Percentiles rank a stretch among this genome's conserved stretches.
These are phyloP conservation scores for Percopsis transmontana DNA, from an alignment of 2,113 vertebrate genomes.

Conservation along the genomic window DNA sequence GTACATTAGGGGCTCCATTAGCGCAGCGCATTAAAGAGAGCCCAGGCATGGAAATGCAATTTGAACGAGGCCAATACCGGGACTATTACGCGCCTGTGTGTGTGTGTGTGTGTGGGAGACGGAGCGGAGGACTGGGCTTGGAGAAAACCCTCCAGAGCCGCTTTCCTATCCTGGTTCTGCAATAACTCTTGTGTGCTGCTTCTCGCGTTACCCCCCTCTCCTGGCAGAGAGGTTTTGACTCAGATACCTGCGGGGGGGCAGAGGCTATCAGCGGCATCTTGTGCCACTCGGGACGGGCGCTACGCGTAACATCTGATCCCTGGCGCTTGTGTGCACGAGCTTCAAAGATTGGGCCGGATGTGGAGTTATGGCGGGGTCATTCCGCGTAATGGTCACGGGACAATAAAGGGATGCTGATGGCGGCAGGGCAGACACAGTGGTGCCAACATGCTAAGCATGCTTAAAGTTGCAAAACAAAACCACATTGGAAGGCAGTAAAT, in stretches of 20 bases:
- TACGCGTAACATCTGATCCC: no score
- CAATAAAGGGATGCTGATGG: slow-evolving; percentile 68
- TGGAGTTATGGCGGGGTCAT: slow-evolving; percentile 26
- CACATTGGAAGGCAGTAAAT: slow-evolving; percentile 67
- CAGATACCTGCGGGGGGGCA: not conserved
- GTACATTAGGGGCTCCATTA: slow-evolving; percentile 71
- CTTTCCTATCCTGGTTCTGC: no score
- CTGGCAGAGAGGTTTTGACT: not conserved
- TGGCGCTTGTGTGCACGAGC: not conserved
- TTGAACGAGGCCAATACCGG: slow-evolving; percentile 46
- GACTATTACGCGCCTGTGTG: not conserved
- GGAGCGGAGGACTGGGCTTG: no score
- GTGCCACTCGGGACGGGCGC: no score
- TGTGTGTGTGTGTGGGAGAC: not conserved
- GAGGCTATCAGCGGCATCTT: no score
- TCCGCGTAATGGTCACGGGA: slow-evolving; percentile 55
- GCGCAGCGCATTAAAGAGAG: slow-evolving; percentile 56
- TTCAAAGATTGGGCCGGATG: slow-evolving; percentile 36
- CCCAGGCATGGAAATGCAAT: slow-evolving; percentile 56
- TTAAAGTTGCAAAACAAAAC: slow-evolving; percentile 61
- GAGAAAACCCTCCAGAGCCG: no score
- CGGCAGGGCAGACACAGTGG: slow-evolving; percentile 65
- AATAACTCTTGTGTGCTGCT: no score
- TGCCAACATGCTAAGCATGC: slow-evolving; percentile 59
- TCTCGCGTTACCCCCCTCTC: no score